A percentile compares a stretch with the other conserved stretches of the same genome.
These are phyloP conservation scores for Halichoerus grypus DNA, from an alignment of 2,113 vertebrate species.

Conservation along the genomic window DNA sequence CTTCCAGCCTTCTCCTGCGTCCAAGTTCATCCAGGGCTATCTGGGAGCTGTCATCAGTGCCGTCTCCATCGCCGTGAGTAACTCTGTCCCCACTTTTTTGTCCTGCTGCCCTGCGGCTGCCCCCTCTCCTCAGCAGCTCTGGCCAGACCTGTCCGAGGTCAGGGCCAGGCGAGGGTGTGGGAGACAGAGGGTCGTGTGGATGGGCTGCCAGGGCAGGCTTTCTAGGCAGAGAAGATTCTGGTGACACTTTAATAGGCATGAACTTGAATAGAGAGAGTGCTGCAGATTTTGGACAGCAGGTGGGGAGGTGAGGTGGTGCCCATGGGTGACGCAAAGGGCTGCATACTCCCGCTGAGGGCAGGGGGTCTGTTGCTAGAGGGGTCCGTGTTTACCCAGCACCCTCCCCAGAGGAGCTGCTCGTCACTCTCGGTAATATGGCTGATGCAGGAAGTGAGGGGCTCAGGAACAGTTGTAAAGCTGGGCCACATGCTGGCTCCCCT, in stretches of 20 bases:
- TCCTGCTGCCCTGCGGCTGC: background rate
- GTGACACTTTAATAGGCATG: background rate
- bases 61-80: slow-evolving; percentile 96
- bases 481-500: background rate
- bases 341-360: background rate
- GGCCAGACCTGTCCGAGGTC: background rate
- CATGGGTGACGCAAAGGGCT: rapidly evolving
- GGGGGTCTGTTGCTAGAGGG: background rate
- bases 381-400: rapidly evolving
- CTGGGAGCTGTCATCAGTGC: slow-evolving; percentile 95
- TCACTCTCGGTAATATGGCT: rapidly evolving
- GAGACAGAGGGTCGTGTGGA: background rate
- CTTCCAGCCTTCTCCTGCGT: slow-evolving; percentile 91
- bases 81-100: background rate
- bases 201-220: background rate
- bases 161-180: background rate
- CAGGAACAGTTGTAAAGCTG: rapidly evolving
- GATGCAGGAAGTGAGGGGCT: background rate
- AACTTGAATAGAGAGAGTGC: background rate
- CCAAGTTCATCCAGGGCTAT: slow-evolving; percentile 96
- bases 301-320: background rate
- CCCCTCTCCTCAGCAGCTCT: rapidly evolving
- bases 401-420: background rate
- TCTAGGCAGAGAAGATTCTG: background rate
- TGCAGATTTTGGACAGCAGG: background rate